Evolutionary conservation across 2,113 vertebrate genomes (phyloP).

Genomic region (Recurvirostra avosetta): DNA sequence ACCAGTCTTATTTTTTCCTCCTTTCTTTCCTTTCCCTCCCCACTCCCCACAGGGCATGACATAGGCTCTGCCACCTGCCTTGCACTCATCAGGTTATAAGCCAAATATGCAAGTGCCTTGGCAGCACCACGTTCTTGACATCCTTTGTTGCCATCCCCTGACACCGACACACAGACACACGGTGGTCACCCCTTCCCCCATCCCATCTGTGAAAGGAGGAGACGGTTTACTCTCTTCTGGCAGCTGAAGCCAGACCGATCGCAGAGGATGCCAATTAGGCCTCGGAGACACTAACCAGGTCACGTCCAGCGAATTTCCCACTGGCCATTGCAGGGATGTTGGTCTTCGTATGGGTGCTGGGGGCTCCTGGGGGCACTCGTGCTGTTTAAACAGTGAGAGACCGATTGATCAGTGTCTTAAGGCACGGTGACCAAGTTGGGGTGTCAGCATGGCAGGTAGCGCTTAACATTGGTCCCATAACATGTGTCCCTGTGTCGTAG

Average conservation of each 20-base stretch:
- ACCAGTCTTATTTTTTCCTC: constrained; percentile 36
- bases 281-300: constrained; percentile 16
- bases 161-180: constrained; percentile 1
- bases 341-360: not conserved
- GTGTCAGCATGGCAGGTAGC: not conserved
- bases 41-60: constrained; percentile 47
- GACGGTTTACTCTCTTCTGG: constrained; percentile 31
- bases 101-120: constrained; percentile 39
- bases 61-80: constrained; percentile 59
- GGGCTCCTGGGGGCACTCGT: rapidly evolving
- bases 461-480: not conserved
- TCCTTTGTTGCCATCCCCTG: constrained; percentile 60
- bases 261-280: constrained; percentile 44
- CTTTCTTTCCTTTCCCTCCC: constrained; percentile 9
- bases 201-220: constrained; percentile 48
- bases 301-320: not conserved
- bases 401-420: rapidly evolving
- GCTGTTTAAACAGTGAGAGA: rapidly evolving
- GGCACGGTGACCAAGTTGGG: not conserved
- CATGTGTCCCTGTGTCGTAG: not conserved
- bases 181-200: constrained; percentile 47
- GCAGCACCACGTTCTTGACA: constrained; percentile 16
- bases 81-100: constrained; percentile 48
- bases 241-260: not conserved
- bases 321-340: rapidly evolving